phyloP scores from a whole-genome alignment of 2,113 vertebrate genomes.

The Taxidea taxus region DNA sequence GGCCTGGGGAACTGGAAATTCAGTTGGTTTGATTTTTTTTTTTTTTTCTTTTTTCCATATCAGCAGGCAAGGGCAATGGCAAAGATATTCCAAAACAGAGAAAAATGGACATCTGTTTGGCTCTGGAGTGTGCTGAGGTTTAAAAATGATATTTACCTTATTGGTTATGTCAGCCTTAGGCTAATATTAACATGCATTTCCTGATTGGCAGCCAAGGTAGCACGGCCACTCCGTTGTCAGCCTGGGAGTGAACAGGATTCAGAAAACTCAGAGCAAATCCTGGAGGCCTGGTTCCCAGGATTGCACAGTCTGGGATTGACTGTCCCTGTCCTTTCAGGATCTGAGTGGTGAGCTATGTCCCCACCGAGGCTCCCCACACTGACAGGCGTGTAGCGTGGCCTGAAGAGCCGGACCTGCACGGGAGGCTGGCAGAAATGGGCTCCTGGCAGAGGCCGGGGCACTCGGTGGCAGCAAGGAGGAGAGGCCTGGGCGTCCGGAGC shows the following conservation, averaged over 20 bases:
- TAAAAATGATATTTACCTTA: constrained; percentile 53
- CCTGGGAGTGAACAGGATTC: background rate
- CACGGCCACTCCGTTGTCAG: background rate
- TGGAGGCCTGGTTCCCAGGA: background rate
- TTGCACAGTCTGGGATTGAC: background rate
- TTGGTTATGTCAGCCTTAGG: constrained; percentile 38
- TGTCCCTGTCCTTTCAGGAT: constrained; percentile 42
- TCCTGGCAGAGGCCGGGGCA: background rate
- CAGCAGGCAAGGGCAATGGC: background rate
- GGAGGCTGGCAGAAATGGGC: constrained; percentile 33
- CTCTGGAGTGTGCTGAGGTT: background rate
- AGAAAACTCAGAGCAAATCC: background rate
- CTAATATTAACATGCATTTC: constrained; percentile 32
- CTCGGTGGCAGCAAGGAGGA: background rate
- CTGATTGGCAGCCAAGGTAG: background rate
- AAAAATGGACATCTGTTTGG: background rate
- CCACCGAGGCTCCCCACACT: background rate
- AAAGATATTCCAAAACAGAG: background rate
- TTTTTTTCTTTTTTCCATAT: background rate
- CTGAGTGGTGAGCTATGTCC: background rate
- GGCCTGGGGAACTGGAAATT: background rate
- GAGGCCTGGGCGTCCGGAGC: background rate
- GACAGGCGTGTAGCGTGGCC: background rate
- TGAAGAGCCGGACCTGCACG: background rate
- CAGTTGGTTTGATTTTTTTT: background rate